phyloP scores from a whole-genome alignment of 2,113 vertebrate genomes.

The Podiceps cristatus region DNA sequence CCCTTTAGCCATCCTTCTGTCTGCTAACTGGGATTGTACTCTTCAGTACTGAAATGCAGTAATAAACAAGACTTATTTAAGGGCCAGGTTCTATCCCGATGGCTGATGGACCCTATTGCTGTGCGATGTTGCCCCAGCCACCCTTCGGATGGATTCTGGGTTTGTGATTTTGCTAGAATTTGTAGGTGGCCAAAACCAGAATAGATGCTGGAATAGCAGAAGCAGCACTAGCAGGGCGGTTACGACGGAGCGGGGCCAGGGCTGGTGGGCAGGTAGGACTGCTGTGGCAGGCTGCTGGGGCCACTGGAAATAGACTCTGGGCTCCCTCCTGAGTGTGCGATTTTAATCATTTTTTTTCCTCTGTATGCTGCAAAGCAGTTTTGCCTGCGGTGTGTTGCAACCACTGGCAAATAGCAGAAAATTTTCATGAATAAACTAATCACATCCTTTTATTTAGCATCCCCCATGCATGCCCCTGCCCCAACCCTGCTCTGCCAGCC shows the following conservation, averaged over 20 bases:
- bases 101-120: neutral
- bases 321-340: rapidly evolving
- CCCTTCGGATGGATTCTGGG: neutral
- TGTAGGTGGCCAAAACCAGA: neutral
- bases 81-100: neutral
- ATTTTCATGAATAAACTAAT: neutral
- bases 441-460: neutral
- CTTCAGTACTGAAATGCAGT: neutral
- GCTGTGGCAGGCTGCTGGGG: rapidly evolving
- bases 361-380: neutral
- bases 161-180: neutral
- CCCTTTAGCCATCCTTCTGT: neutral
- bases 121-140: neutral
- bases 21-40: neutral
- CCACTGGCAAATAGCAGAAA: neutral
- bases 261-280: neutral
- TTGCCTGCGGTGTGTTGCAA: neutral
- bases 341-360: neutral
- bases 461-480: rapidly evolving
- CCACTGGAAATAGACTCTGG: neutral
- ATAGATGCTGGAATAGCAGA: neutral
- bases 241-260: rapidly evolving
- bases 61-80: neutral
- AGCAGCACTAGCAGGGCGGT: neutral
- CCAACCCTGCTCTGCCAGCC: neutral